These are phyloP conservation scores for Mesitornis unicolor DNA, from an alignment of 2,113 vertebrate genomes.

Conservation along the genomic window DNA sequence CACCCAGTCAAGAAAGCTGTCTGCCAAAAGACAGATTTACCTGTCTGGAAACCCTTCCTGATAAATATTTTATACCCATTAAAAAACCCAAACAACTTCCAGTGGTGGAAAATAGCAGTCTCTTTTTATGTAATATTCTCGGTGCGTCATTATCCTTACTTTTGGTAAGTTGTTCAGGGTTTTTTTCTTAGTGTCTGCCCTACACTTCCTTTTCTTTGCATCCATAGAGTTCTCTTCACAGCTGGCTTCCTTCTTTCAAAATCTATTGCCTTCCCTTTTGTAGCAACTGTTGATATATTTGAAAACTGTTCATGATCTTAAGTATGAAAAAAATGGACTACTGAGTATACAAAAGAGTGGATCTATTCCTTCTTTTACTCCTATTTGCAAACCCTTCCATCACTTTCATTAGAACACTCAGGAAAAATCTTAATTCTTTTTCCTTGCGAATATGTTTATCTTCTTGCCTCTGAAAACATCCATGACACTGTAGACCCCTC, in stretches of 20 bases:
- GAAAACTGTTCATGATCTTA: not conserved
- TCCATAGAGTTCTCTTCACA: not conserved
- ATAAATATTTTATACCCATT: not conserved
- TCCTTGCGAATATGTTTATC: not conserved
- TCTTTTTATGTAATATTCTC: not conserved
- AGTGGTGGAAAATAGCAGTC: not conserved
- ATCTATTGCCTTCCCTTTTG: not conserved
- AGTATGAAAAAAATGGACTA: not conserved
- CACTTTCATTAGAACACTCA: not conserved
- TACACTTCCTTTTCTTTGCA: not conserved
- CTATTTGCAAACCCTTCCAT: not conserved
- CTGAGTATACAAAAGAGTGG: not conserved
- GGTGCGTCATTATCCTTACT: not conserved
- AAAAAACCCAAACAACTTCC: not conserved
- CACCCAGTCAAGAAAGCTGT: not conserved
- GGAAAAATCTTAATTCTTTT: not conserved
- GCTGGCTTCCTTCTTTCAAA: not conserved
- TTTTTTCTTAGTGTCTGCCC: not conserved
- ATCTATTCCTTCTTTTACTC: not conserved
- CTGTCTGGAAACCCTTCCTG: not conserved
- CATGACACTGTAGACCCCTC: not conserved
- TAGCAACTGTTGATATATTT: not conserved
- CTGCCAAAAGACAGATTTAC: not conserved
- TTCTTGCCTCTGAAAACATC: not conserved
- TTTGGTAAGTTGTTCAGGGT: not conserved